phyloP scores from a whole-genome alignment of 1,140 invertebrate species.

The Marisa cornuarietis region DNA sequence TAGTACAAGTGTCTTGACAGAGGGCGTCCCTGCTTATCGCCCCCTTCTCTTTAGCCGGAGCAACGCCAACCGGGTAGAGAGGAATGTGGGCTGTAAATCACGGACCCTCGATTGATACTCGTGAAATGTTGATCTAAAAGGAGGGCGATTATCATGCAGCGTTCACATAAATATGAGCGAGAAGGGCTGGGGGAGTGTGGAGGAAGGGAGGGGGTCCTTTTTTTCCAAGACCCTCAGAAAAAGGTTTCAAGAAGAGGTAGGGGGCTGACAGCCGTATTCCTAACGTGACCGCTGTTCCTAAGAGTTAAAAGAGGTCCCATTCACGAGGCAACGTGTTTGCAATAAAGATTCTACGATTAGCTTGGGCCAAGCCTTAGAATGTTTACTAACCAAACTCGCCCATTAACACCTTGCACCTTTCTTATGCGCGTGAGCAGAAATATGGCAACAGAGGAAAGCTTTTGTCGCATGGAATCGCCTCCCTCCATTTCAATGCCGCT shows the following conservation, averaged over 20 bases:
- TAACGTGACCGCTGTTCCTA: too few relatives aligned
- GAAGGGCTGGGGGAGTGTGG: background rate
- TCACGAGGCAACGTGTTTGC: too few relatives aligned
- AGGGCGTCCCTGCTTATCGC: slow-evolving; percentile 14
- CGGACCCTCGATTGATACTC: slow-evolving; percentile 12
- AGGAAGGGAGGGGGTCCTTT: background rate
- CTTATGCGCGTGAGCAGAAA: slow-evolving; percentile 18
- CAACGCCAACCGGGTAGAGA: background rate
- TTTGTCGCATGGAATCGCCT: slow-evolving; percentile 9
- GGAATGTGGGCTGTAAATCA: slow-evolving; percentile 20
- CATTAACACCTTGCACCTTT: slow-evolving; percentile 26
- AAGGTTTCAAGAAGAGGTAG: too few relatives aligned
- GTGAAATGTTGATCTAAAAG: slow-evolving; percentile 26
- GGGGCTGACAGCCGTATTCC: too few relatives aligned
- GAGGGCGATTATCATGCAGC: slow-evolving; percentile 24
- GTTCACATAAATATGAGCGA: slow-evolving; percentile 22
- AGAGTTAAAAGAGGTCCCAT: too few relatives aligned
- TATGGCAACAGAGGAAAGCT: slow-evolving; percentile 15
- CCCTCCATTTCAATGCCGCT: slow-evolving; percentile 5
- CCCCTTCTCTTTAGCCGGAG: slow-evolving; percentile 7
- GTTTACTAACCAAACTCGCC: slow-evolving; percentile 27
- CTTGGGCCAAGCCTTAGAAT: background rate
- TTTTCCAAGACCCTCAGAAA: too few relatives aligned
- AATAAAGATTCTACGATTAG: too few relatives aligned
- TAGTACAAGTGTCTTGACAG: slow-evolving; percentile 5